phyloP scores from a whole-genome alignment of 2,797 vertebrate species.

The Fratercula arctica region DNA sequence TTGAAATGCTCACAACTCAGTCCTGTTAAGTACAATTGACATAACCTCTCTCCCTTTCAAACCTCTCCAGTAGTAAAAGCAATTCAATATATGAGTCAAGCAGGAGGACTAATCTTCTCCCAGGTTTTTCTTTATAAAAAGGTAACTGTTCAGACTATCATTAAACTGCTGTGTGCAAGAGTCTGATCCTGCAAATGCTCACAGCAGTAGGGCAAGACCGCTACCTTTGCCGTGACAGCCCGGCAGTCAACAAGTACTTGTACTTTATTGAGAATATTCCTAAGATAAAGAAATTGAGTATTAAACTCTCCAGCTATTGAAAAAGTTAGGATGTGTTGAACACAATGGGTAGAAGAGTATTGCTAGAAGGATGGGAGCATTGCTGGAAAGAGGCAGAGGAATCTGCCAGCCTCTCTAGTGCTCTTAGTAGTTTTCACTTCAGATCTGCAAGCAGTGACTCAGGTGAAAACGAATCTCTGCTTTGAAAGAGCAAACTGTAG shows the following conservation, averaged over 20 bases:
- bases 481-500: not conserved
- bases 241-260: not conserved
- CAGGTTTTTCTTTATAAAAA: not conserved
- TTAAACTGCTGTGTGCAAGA: slow-evolving; percentile 8
- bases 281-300: not conserved
- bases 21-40: slow-evolving; percentile 16
- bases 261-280: not conserved
- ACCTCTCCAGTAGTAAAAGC: not conserved
- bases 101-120: not conserved
- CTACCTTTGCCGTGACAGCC: not conserved
- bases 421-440: not conserved
- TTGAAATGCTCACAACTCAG: slow-evolving; percentile 27
- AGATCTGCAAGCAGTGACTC: not conserved
- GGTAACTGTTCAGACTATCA: not conserved
- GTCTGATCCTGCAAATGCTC: not conserved
- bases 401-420: not conserved
- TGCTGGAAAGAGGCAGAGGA: not conserved
- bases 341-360: not conserved
- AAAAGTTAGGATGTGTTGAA: not conserved
- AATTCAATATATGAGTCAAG: slow-evolving; percentile 9
- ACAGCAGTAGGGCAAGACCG: not conserved
- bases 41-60: slow-evolving; percentile 13
- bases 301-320: not conserved
- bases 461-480: not conserved
- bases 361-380: not conserved